A percentile compares a stretch with the other conserved stretches of the same genome.
Conservation (phyloP, 2,797 vertebrate species). For the Pelobates cultripes region DNA sequence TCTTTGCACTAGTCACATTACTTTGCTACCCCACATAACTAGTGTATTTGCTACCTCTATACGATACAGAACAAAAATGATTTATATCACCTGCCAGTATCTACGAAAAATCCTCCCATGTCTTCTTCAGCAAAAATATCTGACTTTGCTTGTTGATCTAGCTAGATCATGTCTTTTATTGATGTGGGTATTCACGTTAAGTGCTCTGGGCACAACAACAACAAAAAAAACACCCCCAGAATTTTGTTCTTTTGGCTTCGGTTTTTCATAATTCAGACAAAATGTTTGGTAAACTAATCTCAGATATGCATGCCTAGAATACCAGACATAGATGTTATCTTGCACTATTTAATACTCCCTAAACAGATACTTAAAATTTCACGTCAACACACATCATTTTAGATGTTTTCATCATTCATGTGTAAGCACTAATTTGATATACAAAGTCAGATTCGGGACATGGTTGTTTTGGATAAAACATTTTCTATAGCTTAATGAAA, state of each 20-base stretch:
- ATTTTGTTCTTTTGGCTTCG: not conserved
- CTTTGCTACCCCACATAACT: too few relatives aligned
- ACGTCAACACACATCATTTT: constrained; percentile 4
- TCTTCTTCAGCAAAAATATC: constrained; percentile 23
- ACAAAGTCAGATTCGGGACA: too few relatives aligned
- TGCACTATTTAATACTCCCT: not conserved
- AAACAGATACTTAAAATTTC: not conserved
- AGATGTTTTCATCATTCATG: not conserved
- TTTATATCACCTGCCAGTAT: constrained; percentile 4
- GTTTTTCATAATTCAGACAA: not conserved
- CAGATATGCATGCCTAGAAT: constrained; percentile 36
- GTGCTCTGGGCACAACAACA: not conserved
- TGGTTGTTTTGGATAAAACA: too few relatives aligned
- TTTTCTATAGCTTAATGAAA: too few relatives aligned
- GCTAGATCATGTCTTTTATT: constrained; percentile 4
- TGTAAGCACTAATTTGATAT: too few relatives aligned
- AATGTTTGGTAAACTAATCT: constrained; percentile 10
- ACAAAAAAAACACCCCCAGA: not conserved
- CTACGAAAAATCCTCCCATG: constrained; percentile 2
- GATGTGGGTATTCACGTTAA: constrained; percentile 20
- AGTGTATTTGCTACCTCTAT: too few relatives aligned
- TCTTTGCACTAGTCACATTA: too few relatives aligned
- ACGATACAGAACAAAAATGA: too few relatives aligned
- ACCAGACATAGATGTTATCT: constrained; percentile 17
- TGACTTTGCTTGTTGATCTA: constrained; percentile 10